Evolutionary conservation across 2,888 invertebrate genomes (phyloP).

Genomic region (Lepidochrysops patricia): DNA sequence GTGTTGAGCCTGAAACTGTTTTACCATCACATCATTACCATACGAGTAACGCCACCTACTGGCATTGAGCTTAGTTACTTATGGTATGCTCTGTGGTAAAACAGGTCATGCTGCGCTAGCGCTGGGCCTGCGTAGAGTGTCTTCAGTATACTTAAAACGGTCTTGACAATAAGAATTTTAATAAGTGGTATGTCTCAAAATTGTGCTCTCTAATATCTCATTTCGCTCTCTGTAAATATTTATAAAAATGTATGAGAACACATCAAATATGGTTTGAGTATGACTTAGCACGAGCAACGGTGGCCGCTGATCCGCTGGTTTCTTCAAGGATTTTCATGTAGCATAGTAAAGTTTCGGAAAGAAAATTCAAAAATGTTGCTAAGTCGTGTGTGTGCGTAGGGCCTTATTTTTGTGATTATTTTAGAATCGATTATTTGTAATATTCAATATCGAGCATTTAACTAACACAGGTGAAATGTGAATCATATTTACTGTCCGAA

Average conservation of each 20-base stretch:
- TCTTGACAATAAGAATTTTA: constrained; percentile 54
- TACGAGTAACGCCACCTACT: not conserved
- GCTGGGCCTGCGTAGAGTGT: constrained; percentile 4
- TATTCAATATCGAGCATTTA: no score
- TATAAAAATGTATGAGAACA: constrained; percentile 12
- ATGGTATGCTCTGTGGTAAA: not conserved
- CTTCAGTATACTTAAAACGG: not conserved
- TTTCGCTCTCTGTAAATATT: constrained; percentile 45
- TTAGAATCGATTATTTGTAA: not conserved
- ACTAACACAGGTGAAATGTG: no score
- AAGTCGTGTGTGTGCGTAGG: not conserved
- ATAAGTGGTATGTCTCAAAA: constrained; percentile 33
- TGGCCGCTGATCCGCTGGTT: not conserved
- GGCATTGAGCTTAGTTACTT: not conserved
- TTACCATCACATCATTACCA: not conserved
- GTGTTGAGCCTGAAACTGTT: constrained; percentile 22
- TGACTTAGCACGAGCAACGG: not conserved
- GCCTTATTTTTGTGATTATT: constrained; percentile 4
- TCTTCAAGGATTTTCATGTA: not conserved
- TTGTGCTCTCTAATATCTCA: constrained; percentile 53
- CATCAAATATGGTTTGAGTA: not conserved
- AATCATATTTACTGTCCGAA: no score
- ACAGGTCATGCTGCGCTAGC: constrained; percentile 21
- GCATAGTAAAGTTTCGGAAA: not conserved
- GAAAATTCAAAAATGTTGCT: not conserved